phyloP scores from a whole-genome alignment of 2,888 invertebrate species.

The Leuctra nigra region DNA sequence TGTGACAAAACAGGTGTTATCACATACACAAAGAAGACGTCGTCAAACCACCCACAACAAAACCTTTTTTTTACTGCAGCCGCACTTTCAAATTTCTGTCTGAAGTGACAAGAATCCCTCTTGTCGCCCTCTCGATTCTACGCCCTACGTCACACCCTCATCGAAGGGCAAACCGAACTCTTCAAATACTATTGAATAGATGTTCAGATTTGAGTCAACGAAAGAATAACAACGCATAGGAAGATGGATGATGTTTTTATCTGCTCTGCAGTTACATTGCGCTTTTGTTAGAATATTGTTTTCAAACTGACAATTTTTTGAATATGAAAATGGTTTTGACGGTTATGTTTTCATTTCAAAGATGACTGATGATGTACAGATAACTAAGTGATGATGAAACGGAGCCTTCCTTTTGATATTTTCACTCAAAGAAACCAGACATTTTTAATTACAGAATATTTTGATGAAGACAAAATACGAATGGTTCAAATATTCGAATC shows the following conservation, averaged over 20 bases:
- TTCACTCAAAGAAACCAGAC: too few relatives aligned
- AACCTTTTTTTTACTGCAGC: neutral
- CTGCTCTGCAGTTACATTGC: neutral
- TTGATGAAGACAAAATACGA: too few relatives aligned
- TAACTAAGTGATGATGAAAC: too few relatives aligned
- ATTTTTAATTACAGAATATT: too few relatives aligned
- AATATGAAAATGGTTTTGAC: neutral
- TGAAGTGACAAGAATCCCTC: constrained; percentile 10
- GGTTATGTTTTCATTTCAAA: neutral
- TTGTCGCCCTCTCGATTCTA: neutral
- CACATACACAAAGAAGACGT: neutral
- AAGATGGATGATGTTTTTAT: constrained; percentile 14
- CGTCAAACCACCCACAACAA: neutral
- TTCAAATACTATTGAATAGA: constrained; percentile 15
- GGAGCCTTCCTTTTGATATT: too few relatives aligned
- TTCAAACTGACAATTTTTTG: constrained; percentile 4
- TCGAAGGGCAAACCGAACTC: neutral
- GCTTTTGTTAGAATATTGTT: constrained; percentile 15
- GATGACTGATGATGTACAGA: constrained; percentile 1
- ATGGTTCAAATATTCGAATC: too few relatives aligned
- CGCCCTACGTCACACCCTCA: neutral
- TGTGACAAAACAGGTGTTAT: constrained; percentile 2
- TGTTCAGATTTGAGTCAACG: constrained; percentile 12
- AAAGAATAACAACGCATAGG: constrained; percentile 2
- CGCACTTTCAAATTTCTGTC: neutral